phyloP scores from a whole-genome alignment of 2,888 invertebrate genomes.

The Protodeltote pygarga region DNA sequence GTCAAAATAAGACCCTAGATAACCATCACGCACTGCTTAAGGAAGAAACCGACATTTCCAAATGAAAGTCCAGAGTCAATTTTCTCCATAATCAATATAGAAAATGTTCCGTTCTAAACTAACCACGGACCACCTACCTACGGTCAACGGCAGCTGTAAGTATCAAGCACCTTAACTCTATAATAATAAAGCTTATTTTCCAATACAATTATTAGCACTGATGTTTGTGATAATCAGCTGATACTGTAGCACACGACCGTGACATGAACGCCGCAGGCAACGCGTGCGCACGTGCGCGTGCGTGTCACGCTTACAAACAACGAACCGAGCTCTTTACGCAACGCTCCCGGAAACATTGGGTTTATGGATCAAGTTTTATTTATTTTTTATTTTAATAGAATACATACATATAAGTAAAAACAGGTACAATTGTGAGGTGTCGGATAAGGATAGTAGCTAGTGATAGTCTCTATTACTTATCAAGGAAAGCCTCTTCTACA shows the following conservation, averaged over 20 bases:
- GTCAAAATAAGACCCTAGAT: neutral
- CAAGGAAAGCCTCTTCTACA: too few species aligned
- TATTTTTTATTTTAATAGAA: neutral
- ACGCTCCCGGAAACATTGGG: constrained; percentile 35
- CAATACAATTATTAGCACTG: too few species aligned
- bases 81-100: constrained; percentile 21
- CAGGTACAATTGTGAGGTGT: too few species aligned
- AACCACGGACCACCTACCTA: too few species aligned
- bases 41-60: neutral
- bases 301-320: constrained; percentile 20
- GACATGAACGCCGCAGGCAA: constrained; percentile 20
- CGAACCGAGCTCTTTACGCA: constrained; percentile 21
- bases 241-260: constrained; percentile 5
- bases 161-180: too few species aligned
- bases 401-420: neutral
- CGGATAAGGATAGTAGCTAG: too few species aligned
- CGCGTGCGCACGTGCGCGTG: constrained; percentile 24
- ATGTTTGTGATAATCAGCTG: too few species aligned
- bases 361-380: constrained; percentile 5
- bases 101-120: constrained; percentile 4
- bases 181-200: too few species aligned
- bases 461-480: too few species aligned
- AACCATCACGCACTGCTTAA: neutral
- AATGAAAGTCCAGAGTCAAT: constrained; percentile 2
- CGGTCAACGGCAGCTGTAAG: too few species aligned